These are phyloP conservation scores for Cyanistes caeruleus DNA, from an alignment of 2,113 vertebrate species.

Conservation along the genomic window DNA sequence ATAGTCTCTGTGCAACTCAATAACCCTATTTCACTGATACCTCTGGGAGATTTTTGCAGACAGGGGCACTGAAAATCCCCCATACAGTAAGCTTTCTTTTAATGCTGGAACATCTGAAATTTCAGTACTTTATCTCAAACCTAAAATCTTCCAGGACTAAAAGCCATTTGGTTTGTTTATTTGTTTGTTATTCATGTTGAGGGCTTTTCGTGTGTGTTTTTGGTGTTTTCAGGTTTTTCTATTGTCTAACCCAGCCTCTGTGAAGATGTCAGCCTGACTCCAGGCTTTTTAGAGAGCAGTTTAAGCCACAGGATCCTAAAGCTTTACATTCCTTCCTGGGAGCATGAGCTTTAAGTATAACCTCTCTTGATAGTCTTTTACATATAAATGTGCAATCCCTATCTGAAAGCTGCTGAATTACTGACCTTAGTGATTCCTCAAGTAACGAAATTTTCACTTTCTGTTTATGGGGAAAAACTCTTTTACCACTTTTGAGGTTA, in stretches of 20 bases:
- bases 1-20: not conserved
- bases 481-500: not conserved
- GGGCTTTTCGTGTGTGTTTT: fast-evolving
- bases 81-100: not conserved
- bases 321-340: not conserved
- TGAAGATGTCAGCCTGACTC: not conserved
- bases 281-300: not conserved
- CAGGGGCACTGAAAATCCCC: not conserved
- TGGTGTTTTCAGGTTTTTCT: not conserved
- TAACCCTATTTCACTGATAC: not conserved
- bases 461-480: not conserved
- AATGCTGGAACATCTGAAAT: not conserved
- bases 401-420: not conserved
- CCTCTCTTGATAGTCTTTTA: not conserved
- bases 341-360: not conserved
- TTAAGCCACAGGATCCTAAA: not conserved
- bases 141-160: not conserved
- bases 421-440: not conserved
- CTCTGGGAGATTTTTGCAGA: not conserved
- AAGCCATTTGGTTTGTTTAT: not conserved
- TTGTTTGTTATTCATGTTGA: not conserved
- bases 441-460: not conserved
- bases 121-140: slow-evolving; percentile 5
- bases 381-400: not conserved
- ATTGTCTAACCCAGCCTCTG: not conserved